These are phyloP conservation scores for Natator depressus DNA, from an alignment of 2,113 vertebrate species.

Conservation along the genomic window DNA sequence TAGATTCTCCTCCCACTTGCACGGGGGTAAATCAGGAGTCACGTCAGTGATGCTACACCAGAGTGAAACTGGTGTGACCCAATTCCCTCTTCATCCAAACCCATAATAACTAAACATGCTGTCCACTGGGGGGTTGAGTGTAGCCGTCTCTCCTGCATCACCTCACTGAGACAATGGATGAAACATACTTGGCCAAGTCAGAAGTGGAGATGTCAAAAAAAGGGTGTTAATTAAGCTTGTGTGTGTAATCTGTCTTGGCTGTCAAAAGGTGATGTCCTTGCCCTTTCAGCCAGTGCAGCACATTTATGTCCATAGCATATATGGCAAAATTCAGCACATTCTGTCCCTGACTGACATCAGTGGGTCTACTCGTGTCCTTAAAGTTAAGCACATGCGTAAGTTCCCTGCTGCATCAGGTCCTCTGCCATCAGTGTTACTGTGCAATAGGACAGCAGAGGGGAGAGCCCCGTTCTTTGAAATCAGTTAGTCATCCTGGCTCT, in stretches of 20 bases:
- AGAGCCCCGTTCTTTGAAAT: too few relatives aligned
- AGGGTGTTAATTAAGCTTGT: background rate
- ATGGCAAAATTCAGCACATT: too few relatives aligned
- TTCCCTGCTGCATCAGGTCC: too few relatives aligned
- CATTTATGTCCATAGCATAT: background rate
- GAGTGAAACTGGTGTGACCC: background rate
- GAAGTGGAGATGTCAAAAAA: background rate
- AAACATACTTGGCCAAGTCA: background rate
- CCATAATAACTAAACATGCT: fast-evolving
- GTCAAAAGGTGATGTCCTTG: background rate
- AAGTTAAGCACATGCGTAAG: too few relatives aligned
- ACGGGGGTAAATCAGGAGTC: background rate
- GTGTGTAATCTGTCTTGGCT: background rate
- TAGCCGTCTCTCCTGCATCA: background rate
- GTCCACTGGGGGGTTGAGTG: background rate
- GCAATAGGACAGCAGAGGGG: too few relatives aligned
- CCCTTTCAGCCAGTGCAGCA: background rate
- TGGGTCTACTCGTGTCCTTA: too few relatives aligned
- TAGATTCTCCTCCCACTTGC: background rate
- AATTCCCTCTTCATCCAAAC: background rate
- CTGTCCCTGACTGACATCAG: too few relatives aligned
- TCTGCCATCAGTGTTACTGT: too few relatives aligned
- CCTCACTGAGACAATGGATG: background rate
- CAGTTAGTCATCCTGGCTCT: too few relatives aligned
- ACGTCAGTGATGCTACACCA: background rate